Evolutionary conservation across 2,113 vertebrate species (phyloP), one percentile per base, ranked within the genome.

Genomic region (zebrafish (Danio rerio)): DNA sequence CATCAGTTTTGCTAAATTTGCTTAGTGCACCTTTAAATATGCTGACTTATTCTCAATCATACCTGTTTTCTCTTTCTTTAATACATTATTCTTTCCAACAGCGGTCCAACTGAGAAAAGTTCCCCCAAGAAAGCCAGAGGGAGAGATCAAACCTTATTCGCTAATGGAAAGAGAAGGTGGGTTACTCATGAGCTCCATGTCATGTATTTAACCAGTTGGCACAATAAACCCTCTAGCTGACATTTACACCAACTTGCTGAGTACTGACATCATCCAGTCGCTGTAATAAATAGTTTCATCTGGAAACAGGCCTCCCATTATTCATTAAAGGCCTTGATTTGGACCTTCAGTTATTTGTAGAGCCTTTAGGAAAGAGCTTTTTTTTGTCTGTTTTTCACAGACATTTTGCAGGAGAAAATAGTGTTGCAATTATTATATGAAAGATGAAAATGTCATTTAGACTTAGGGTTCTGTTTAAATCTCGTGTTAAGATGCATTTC

Each of bases 131-230:
- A 96, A 94, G 84, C 86, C 92, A 1, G 96, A 97, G 55, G 95
- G 94, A 87, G 96, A 97, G 80, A 96, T 98, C 88, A 98, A 98
- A 72, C 96, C 96, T 0, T 97, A 98, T 81, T 97, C 96, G 7
- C 87, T 95, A 18, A 93, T 93, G 81, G 96, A 96, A 89, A 94
- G 96, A 88, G 96, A 96, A 83, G 96, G 96, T 97, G 91, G 95
- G 94, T 81, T 50, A 16, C 13, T 13, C 16, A 45, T 20, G 20
- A 55, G 6, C 9, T 12, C 13, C 11, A 7, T 20, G 55, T 61
- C 7, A 1, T 76, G 47, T 59, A 61, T 76, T 61, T 59, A 75
- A 76, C 9, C 4, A 1, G 16, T 21, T 71, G 47, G 69, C 58
- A 63, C 56, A 62, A 49, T 63, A 50, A 43, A 40, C 9, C 3